Percentiles rank a stretch among this genome's conserved stretches.
phyloP scores from a whole-genome alignment of 2,113 vertebrate genomes.

The Redunca redunca region DNA sequence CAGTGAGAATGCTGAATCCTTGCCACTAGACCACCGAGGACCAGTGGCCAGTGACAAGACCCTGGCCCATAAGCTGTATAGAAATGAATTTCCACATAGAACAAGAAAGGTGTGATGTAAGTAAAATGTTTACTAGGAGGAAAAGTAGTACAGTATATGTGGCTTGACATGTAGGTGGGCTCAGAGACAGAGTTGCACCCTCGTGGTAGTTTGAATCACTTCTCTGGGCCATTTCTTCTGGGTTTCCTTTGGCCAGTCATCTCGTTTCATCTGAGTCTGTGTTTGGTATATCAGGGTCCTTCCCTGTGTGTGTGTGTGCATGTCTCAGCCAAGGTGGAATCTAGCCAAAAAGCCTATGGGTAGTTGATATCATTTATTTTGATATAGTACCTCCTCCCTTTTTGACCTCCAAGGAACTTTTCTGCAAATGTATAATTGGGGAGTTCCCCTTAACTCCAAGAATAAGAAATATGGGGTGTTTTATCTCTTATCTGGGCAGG shows the following conservation, averaged over 20 bases:
- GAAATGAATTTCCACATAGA: not conserved
- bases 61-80: not conserved
- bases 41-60: not conserved
- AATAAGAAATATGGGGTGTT: not conserved
- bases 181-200: not conserved
- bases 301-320: not conserved
- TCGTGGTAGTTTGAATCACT: not conserved
- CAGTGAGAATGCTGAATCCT: not conserved
- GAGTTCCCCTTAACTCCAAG: not conserved
- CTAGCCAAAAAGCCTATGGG: not conserved
- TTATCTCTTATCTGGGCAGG: not conserved
- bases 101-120: not conserved
- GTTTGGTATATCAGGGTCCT: not conserved
- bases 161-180: not conserved
- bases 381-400: not conserved
- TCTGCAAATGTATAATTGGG: not conserved
- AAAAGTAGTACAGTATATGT: not conserved
- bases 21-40: not conserved
- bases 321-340: not conserved
- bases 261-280: not conserved
- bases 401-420: not conserved
- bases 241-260: not conserved
- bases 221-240: not conserved
- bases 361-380: not conserved
- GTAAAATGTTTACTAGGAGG: not conserved